Evolutionary conservation across 2,113 vertebrate species (phyloP).

Genomic region (Dicentrarchus labrax): DNA sequence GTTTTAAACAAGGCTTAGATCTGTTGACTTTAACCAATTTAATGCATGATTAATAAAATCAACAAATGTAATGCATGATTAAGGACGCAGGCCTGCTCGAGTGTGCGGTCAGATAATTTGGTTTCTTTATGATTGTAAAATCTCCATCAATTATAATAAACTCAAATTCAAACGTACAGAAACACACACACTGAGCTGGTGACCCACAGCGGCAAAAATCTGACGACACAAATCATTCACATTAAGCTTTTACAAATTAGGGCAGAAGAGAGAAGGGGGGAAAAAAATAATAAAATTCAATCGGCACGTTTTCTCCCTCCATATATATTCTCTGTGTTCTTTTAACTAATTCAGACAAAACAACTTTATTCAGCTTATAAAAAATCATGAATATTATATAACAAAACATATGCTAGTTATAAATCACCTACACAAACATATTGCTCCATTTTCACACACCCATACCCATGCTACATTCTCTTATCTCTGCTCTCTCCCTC

Average conservation of each 20-base stretch:
- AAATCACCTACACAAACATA: conserved; percentile 37
- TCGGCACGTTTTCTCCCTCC: background rate
- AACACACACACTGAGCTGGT: background rate
- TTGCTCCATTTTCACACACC: conserved; percentile 59
- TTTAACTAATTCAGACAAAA: background rate
- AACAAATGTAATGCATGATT: conserved; percentile 22
- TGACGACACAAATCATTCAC: conserved; percentile 34
- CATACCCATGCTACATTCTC: conserved; percentile 44
- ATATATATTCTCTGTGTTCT: background rate
- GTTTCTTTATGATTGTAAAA: background rate
- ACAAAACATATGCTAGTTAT: background rate
- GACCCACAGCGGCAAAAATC: conserved; percentile 43
- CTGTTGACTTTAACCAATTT: conserved; percentile 16
- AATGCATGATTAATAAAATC: conserved; percentile 33
- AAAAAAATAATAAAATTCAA: too few relatives aligned
- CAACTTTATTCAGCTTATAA: background rate
- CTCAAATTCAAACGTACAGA: background rate
- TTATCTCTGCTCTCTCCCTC: conserved; percentile 57
- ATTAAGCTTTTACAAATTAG: conserved; percentile 15
- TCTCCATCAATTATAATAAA: conserved; percentile 4
- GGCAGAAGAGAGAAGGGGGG: background rate
- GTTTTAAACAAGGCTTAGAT: conserved; percentile 2
- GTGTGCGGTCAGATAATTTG: background rate
- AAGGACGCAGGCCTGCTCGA: background rate
- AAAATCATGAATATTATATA: background rate